phyloP scores from a whole-genome alignment of 2,797 vertebrate species.

The Petrocephalus schoutedeni region DNA sequence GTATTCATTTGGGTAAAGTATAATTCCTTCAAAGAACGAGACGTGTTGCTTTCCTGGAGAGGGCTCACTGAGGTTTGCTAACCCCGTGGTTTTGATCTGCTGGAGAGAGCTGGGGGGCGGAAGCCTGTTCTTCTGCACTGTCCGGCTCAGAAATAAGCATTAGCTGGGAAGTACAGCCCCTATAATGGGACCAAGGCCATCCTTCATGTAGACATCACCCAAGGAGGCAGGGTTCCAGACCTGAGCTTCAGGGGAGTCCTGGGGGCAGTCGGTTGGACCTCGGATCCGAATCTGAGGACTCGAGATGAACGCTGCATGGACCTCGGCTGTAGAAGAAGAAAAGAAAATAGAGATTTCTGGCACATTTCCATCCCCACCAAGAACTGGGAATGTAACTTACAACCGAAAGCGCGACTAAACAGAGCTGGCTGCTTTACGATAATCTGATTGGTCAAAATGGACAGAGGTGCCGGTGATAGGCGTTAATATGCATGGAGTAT shows the following conservation, averaged over 20 bases:
- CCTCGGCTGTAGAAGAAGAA: not conserved
- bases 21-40: not conserved
- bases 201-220: not conserved
- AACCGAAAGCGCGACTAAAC: no score
- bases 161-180: not conserved
- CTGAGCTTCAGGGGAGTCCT: not conserved
- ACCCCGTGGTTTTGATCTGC: not conserved
- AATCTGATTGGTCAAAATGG: no score
- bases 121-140: not conserved
- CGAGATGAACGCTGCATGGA: not conserved
- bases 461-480: no score
- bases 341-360: not conserved
- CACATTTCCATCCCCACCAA: no score
- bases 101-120: not conserved
- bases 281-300: not conserved
- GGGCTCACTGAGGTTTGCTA: not conserved
- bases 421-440: no score
- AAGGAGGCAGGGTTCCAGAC: not conserved
- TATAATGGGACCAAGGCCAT: not conserved
- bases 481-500: no score
- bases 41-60: not conserved
- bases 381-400: no score
- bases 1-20: conserved; percentile 4
- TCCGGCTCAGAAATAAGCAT: not conserved
- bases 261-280: not conserved